Evolutionary conservation across 2,113 vertebrate genomes (phyloP), one percentile per base, ranked within the genome.

Genomic region (Atractosteus spatula): DNA sequence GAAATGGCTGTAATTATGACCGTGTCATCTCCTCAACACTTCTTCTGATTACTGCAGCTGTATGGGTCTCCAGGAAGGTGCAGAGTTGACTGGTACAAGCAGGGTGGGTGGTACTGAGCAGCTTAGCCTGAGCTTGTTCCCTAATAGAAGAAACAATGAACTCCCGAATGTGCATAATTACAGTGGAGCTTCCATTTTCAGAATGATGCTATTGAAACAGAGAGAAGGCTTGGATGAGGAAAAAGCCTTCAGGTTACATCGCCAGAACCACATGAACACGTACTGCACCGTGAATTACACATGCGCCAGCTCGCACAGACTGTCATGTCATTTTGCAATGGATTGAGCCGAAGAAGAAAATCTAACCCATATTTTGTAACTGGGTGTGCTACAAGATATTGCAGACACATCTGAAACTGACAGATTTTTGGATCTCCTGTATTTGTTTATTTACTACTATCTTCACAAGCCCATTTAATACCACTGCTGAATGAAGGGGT

Each of bases 1-100:
- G 74, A 81, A 79, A 76, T 77, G 64, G 80, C 71, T 78, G 75
- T 69, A 76, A 80, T 84, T 77, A 77, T 82, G 83, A 85, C 84
- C 77, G 83, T 67, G 76, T 75, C 59, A 76, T 87, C 82, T 81
- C 85, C 80, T 73, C 67, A 78, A 71, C 77, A 70, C 80, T 74
- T 80, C 72, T 79, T 79, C 79, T 73, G 68, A 16, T 41, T 51
- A 76, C 74, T 55, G 80, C 72, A 55, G 77, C 82, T 74, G 72
- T 74, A 81, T 77, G 80, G 75, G 70, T 73, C 70, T 59, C 77
- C 79, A 79, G 67, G 79, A 76, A 77, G 80, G 81, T 78, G 80
- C 77, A 71, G 71, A 62, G 68, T 71, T 85, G 81, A 85, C 84
- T 84, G 84, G 83, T 71, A 42, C 78, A 73, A 65, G 54, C 55